These are phyloP conservation scores for Yoshiicerus persimilis DNA, from an alignment of 1,140 invertebrate species.

Conservation along the genomic window DNA sequence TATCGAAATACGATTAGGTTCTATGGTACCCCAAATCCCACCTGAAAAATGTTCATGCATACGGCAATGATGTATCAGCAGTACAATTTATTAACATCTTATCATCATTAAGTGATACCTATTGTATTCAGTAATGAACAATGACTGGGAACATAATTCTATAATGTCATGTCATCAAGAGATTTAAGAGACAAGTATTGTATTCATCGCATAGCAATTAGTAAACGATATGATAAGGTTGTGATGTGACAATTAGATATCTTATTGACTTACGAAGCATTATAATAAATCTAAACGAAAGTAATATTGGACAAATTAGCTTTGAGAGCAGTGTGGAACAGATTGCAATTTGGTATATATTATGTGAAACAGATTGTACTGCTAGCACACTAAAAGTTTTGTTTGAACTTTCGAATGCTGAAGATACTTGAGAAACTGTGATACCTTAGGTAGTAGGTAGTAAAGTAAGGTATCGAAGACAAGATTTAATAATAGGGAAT, in stretches of 20 bases:
- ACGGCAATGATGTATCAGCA: not conserved
- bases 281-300: not conserved
- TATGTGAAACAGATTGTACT: too few relatives aligned
- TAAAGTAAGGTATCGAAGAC: too few relatives aligned
- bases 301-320: not conserved
- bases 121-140: not conserved
- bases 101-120: not conserved
- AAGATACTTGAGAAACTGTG: too few relatives aligned
- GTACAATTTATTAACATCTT: not conserved
- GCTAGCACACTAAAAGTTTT: too few relatives aligned
- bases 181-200: not conserved
- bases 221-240: too few relatives aligned
- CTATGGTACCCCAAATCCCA: too few relatives aligned
- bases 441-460: too few relatives aligned
- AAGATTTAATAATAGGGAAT: not conserved
- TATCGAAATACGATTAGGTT: too few relatives aligned
- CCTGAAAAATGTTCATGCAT: too few relatives aligned
- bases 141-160: not conserved
- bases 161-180: not conserved
- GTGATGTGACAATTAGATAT: not conserved
- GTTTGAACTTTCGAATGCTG: too few relatives aligned
- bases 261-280: not conserved
- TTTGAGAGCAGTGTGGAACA: not conserved
- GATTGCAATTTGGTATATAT: too few relatives aligned
- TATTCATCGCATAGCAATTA: not conserved